These are phyloP conservation scores for Pachymerium ferrugineum DNA, from an alignment of 2,888 invertebrate species.

Conservation along the genomic window DNA sequence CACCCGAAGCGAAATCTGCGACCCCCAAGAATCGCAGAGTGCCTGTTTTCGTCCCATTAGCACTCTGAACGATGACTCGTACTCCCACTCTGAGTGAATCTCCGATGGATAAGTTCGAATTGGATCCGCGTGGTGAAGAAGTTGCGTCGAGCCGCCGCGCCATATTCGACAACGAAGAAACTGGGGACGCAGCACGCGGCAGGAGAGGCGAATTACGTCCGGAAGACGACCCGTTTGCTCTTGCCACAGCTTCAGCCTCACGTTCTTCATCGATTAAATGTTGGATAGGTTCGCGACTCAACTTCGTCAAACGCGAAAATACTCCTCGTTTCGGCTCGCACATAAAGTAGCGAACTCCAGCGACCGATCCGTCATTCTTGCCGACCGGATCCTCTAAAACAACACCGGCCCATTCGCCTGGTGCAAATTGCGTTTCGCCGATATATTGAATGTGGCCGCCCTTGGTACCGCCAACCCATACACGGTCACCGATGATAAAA, in stretches of 20 bases:
- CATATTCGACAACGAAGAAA: neutral
- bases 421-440: constrained; percentile 93
- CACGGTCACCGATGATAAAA: constrained; percentile 89
- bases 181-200: neutral
- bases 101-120: constrained; percentile 27
- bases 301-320: constrained; percentile 77
- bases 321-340: constrained; percentile 89
- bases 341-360: constrained; percentile 86
- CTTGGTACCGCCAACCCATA: constrained; percentile 89
- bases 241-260: constrained; percentile 36
- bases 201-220: constrained; percentile 11
- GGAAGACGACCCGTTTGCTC: constrained; percentile 35
- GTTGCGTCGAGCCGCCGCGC: neutral
- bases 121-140: neutral
- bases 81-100: constrained; percentile 69
- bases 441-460: constrained; percentile 89
- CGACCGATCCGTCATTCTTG: constrained; percentile 94
- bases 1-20: constrained; percentile 85
- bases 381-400: constrained; percentile 93
- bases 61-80: constrained; percentile 76
- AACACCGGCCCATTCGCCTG: constrained; percentile 97
- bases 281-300: constrained; percentile 65
- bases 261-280: constrained; percentile 44
- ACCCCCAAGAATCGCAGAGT: constrained; percentile 75
- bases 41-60: constrained; percentile 82